Evolutionary conservation across 2,113 vertebrate species (phyloP), one percentile per base, ranked within the genome.

Genomic region (Neodon shergylaensis): DNA sequence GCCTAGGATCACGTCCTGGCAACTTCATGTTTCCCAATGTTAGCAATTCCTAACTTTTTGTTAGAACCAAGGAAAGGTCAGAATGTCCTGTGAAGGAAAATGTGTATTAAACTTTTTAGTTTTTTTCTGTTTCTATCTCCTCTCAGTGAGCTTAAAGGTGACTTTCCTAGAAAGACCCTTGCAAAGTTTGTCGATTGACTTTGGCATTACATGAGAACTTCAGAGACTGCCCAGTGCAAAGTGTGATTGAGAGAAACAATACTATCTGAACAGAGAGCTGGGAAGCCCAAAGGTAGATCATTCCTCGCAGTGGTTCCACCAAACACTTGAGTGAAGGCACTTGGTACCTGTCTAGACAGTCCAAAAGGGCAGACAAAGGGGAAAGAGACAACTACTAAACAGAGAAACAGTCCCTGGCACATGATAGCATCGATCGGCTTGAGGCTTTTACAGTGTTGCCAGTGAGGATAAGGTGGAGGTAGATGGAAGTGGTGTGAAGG

Each of bases 311-410:
- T 98, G 98, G 98, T 98, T 98, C 98, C 96, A 98, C 97, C 98
- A 96, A 98, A 98, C 98, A 98, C 96, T 98, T 98, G 97, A 98
- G 96, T 98, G 97, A 98, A 98, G 98, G 97, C 97, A 98, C 98
- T 98, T 98, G 98, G 97, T 96, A 96, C 97, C 98, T 98, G 97
- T 98, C 98, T 97, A 98, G 54, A 82, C 98, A 98, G 98, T 98
- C 98, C 98, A 96, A 96, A 98, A 98, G 98, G 98, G 98, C 98
- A 98, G 98, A 36, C 8, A 21, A 97, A 97, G 95, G 96, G 98
- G 95, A 97, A 97, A 98, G 97, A 98, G 98, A 97, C 98, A 97
- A 98, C 98, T 98, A 97, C 98, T 98, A 98, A 98, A 98, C 98
- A 98, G 98, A 98, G 98, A 98, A 98, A 98, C 98, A 98, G 98